A percentile compares a stretch with the other conserved stretches of the same genome.
Evolutionary conservation across 2,113 vertebrate genomes (phyloP).

Genomic region (Rhinogobius similis): DNA sequence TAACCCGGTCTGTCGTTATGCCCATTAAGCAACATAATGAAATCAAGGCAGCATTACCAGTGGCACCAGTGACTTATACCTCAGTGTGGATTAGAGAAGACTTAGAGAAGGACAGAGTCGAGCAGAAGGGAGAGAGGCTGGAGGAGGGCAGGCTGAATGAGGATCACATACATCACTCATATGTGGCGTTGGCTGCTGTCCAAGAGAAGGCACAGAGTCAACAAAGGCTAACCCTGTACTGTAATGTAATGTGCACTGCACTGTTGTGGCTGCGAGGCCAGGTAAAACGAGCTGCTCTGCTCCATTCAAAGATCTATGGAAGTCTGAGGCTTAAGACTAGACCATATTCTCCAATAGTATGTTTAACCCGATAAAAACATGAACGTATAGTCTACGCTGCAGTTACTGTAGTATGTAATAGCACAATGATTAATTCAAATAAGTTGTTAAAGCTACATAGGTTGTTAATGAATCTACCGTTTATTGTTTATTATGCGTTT

Average conservation of each 20-base stretch:
- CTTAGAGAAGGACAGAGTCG: constrained; percentile 34
- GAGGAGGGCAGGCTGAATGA: constrained; percentile 41
- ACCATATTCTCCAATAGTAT: not conserved
- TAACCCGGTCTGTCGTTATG: constrained; percentile 48
- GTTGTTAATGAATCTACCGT: no score
- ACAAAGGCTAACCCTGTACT: constrained; percentile 52
- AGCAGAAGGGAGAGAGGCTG: constrained; percentile 16
- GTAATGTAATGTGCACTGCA: constrained; percentile 44
- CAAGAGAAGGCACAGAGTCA: constrained; percentile 45
- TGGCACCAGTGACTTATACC: constrained; percentile 52
- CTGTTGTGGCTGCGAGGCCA: constrained; percentile 37
- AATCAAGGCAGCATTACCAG: constrained; percentile 61
- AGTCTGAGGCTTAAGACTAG: constrained; percentile 20
- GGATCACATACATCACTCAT: constrained; percentile 44
- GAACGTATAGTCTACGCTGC: not conserved
- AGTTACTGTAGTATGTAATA: not conserved
- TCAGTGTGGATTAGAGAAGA: constrained; percentile 47
- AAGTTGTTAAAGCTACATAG: not conserved
- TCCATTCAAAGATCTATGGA: constrained; percentile 40
- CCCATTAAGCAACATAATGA: constrained; percentile 70
- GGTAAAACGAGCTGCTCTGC: constrained; percentile 51
- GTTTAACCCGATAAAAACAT: not conserved
- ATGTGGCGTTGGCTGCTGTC: constrained; percentile 46
- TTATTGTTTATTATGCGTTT: no score
- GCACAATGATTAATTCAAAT: not conserved